Base-by-base conservation (phyloP, 1,140 invertebrate genomes). In the Leptonema lineaticorne region DNA sequence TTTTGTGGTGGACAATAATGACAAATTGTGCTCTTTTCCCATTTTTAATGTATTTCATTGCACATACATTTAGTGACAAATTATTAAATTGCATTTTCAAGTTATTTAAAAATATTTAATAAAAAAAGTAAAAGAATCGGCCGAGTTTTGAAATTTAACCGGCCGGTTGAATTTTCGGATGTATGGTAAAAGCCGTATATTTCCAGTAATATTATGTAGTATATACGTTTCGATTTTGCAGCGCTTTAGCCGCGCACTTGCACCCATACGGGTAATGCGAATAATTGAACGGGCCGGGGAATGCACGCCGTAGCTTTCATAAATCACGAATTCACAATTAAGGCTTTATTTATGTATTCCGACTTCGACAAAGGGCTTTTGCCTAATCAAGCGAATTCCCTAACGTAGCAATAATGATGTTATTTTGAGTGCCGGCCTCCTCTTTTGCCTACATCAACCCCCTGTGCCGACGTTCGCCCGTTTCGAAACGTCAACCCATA, bases 361-460 rank as follows among this genome's bases (percentile, higher is more conserved):
- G 65, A 67, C 65, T 67, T 67, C 60, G 65, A 67, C 65, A 67
- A 67, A 67, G 65, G 57, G 65, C 56, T 48, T 59, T 59, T 67
- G 65, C 37, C 57, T 59, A 67, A 67, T 67, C 57, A 58, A 46
- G 60, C 62, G n/a, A 69, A 69, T 56, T 69, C 67, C 67, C 67
- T 29, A 65, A 69, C 68, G 68, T 57, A 56, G 41, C 48, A 57
- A 69, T 69, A 69, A 65, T 69, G 60, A 65, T 64, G 68, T 69
- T 69, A 69, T 53, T 57, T 48, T 45, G 63, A 66, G 63, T 66
- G 63, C 63, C 65, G 20, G 45, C 28, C 22, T 14, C 22, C 11
- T 24, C 8, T n/a, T n/a, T n/a, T n/a, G n/a, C n/a, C n/a, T n/a
- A n/a, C n/a, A n/a, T n/a, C n/a, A n/a, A n/a, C 46, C 22, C 27